These are phyloP conservation scores for Andrena bucephala DNA, from an alignment of 2,888 invertebrate species.

Conservation along the genomic window DNA sequence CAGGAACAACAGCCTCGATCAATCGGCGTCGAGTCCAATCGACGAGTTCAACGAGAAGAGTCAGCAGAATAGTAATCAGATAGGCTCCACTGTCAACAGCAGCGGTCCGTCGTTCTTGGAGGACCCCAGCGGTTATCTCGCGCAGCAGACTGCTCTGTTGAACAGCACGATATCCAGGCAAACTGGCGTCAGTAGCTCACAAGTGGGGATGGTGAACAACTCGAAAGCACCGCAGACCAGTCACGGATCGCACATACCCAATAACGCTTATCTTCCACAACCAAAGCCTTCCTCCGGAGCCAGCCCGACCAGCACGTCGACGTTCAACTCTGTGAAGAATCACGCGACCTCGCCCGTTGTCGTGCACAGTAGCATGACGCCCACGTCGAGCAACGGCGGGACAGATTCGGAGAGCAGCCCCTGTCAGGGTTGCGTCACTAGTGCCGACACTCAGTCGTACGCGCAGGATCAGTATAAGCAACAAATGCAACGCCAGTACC, in stretches of 20 bases:
- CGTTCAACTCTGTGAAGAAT: slow-evolving; percentile 78
- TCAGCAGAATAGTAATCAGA: slow-evolving; percentile 72
- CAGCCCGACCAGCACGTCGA: slow-evolving; percentile 79
- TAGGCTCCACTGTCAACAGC: slow-evolving; percentile 74
- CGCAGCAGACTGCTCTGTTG: slow-evolving; percentile 94
- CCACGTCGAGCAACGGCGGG: slow-evolving; percentile 76
- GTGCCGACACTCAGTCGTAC: slow-evolving; percentile 79
- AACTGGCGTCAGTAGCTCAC: slow-evolving; percentile 84
- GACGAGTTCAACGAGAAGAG: slow-evolving; percentile 80
- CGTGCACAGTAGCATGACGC: slow-evolving; percentile 83
- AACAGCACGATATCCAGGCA: slow-evolving; percentile 93
- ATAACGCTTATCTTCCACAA: slow-evolving; percentile 80
- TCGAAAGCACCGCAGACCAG: slow-evolving; percentile 70
- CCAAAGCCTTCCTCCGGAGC: slow-evolving; percentile 81
- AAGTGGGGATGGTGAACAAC: slow-evolving; percentile 74
- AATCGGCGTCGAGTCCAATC: slow-evolving; percentile 74
- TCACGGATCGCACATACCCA: slow-evolving; percentile 62
- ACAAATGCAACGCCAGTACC: slow-evolving; percentile 77
- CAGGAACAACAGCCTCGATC: slow-evolving; percentile 73
- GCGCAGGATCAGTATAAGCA: slow-evolving; percentile 80
- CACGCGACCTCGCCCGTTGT: slow-evolving; percentile 82
- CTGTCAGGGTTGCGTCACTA: slow-evolving; percentile 80
- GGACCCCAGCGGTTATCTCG: slow-evolving; percentile 95
- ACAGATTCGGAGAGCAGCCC: slow-evolving; percentile 79
- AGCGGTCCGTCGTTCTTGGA: slow-evolving; percentile 94